Percentiles rank a stretch among this genome's conserved stretches.
Evolutionary conservation across 1,140 invertebrate genomes (phyloP).

Genomic region (Mercenaria mercenaria): DNA sequence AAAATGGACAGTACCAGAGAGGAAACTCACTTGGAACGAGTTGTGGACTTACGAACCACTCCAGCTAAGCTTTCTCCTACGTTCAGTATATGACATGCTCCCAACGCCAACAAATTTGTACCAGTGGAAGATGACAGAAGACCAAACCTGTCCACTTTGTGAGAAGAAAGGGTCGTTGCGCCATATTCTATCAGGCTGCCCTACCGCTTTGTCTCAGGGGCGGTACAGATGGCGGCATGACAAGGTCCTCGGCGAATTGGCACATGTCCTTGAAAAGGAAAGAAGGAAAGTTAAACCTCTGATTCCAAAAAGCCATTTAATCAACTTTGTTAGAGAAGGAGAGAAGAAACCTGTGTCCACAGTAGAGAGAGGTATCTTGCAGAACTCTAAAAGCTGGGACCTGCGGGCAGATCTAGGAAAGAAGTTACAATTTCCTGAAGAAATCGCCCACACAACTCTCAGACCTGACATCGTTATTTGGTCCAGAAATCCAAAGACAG

Average conservation of each 20-base stretch:
- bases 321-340: conserved; percentile 19
- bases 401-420: conserved; percentile 9
- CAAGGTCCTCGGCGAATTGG: background rate
- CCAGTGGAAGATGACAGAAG: conserved; percentile 22
- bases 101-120: conserved; percentile 26
- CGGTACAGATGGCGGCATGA: conserved; percentile 29
- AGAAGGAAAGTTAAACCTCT: background rate
- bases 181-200: conserved; percentile 13
- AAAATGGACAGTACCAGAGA: conserved; percentile 27
- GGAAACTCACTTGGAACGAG: conserved; percentile 34
- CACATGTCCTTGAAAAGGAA: conserved; percentile 16
- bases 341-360: background rate
- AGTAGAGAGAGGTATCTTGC: conserved; percentile 4
- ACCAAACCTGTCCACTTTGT: conserved; percentile 31
- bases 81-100: conserved; percentile 18
- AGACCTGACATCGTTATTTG: conserved; percentile 43
- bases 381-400: background rate
- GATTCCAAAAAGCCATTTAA: background rate
- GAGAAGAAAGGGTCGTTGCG: background rate
- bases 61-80: conserved; percentile 38
- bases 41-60: conserved; percentile 11
- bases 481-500: background rate
- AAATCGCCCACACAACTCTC: conserved; percentile 29
- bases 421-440: conserved; percentile 40
- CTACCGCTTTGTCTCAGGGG: background rate